Evolutionary conservation across 2,888 invertebrate species (phyloP).

Genomic region (Pediacus dermestoides): DNA sequence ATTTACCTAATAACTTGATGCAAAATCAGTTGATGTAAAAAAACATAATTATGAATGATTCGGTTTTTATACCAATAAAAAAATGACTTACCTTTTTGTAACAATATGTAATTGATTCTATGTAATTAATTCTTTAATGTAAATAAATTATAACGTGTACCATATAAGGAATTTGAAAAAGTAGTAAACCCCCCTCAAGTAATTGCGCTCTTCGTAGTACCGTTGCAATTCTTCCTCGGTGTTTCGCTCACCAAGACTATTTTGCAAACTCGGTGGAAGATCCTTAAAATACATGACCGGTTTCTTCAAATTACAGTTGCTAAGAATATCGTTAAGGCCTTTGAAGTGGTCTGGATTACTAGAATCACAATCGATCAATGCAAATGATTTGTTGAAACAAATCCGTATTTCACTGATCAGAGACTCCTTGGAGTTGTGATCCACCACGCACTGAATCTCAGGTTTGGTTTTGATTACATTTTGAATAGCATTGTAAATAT

Average conservation of each 20-base stretch:
- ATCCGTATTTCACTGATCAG: slow-evolving; percentile 69
- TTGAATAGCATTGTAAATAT: slow-evolving; percentile 55
- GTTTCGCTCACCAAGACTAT: slow-evolving; percentile 25
- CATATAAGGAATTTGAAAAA: slow-evolving; percentile 59
- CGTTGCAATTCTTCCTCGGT: slow-evolving; percentile 22
- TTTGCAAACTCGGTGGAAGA: slow-evolving; percentile 42
- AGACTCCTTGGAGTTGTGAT: slow-evolving; percentile 55
- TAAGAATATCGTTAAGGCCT: slow-evolving; percentile 49
- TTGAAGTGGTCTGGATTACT: slow-evolving; percentile 40
- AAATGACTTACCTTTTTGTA: too few species aligned
- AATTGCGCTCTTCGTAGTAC: slow-evolving; percentile 13
- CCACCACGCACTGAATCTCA: slow-evolving; percentile 61
- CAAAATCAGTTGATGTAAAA: too few species aligned
- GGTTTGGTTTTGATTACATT: slow-evolving; percentile 57
- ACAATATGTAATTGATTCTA: too few species aligned
- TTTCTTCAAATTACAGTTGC: slow-evolving; percentile 58
- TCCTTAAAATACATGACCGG: slow-evolving; percentile 57
- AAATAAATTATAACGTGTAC: slow-evolving; percentile 61
- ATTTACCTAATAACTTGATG: too few species aligned
- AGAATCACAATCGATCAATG: slow-evolving; percentile 64
- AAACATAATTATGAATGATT: too few species aligned
- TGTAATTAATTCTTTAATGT: too few species aligned
- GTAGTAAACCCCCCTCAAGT: slow-evolving; percentile 54
- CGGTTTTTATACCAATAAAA: too few species aligned
- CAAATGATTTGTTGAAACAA: slow-evolving; percentile 67